These are phyloP conservation scores for Lysandra bellargus DNA, from an alignment of 2,888 invertebrate genomes.

Conservation along the genomic window DNA sequence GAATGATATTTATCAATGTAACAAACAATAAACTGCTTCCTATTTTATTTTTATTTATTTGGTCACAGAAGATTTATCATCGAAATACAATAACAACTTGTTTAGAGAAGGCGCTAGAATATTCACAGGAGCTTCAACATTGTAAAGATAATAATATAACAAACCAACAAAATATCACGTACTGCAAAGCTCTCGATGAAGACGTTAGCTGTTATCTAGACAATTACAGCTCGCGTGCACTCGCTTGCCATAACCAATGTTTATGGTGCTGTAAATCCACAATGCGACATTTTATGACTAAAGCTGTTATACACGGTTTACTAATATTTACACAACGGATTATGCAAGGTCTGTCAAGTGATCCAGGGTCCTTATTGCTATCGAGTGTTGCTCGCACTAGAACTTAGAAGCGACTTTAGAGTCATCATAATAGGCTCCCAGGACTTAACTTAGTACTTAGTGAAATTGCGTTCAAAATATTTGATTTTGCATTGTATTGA, in stretches of 20 bases:
- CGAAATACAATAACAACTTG: not conserved
- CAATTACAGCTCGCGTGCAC: conserved; percentile 5
- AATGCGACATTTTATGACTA: not conserved
- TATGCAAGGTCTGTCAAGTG: not conserved
- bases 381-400: too few relatives aligned
- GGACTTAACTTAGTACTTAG: too few relatives aligned
- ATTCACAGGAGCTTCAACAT: not conserved
- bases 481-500: too few relatives aligned
- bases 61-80: not conserved
- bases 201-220: conserved; percentile 8
- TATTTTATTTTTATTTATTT: too few relatives aligned
- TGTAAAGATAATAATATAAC: not conserved
- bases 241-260: not conserved
- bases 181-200: not conserved
- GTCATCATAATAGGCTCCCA: too few relatives aligned
- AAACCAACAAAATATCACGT: conserved; percentile 6
- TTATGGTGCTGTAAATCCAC: conserved; percentile 4
- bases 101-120: not conserved
- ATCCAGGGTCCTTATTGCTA: not conserved
- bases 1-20: too few relatives aligned
- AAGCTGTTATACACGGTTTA: not conserved
- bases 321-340: not conserved
- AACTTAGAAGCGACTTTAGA: too few relatives aligned
- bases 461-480: too few relatives aligned
- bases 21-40: too few relatives aligned